Evolutionary conservation across 2,888 invertebrate species (phyloP), one percentile per base, ranked within the genome.

Genomic region (Papilio protenor): DNA sequence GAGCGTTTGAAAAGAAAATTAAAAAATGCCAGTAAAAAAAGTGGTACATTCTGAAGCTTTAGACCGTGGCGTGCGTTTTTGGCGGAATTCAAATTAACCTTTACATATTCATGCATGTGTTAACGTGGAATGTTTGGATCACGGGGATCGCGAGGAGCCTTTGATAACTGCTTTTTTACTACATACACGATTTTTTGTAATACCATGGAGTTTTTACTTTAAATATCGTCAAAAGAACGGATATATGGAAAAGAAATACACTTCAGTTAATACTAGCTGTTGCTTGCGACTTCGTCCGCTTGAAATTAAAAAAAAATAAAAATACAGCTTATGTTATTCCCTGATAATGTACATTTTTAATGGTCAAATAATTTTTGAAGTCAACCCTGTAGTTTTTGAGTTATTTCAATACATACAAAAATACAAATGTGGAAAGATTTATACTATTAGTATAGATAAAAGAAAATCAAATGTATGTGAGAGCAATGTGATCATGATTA

Each of bases 101-200:
- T 77, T 77, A 74, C 77, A 77, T 77, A 77, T 77, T 77, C 77
- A 77, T 77, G 70, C 74, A 77, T 77, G 74, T 77, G 77, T 70
- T 77, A 77, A 74, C 77, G 59, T 74, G 69, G 52, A 77, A 77
- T 70, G 73, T 69, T 73, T 74, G 77, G 73, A 77, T 73, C 64
- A 73, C 40, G 61, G 61, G 72, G 77, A 77, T 77, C 52, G 47
- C 52, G 52, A 66, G 23, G n/a, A 45, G 73, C 73, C 77, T 77
- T 77, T 77, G 73, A 73, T 77, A 73, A 27, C 70, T 70, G 70
- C 49, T 18, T 45, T 77, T 73, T 73, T 66, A 23, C 16, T 52
- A 2, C 21, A 4, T 64, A 18, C 64, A 64, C 33, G 64, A 18
- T 64, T 64, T 61, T 64, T 64, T 64, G 64, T 66, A 16, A 40